Evolutionary conservation across 2,797 vertebrate genomes (phyloP).

Genomic region (Botia kubotai): DNA sequence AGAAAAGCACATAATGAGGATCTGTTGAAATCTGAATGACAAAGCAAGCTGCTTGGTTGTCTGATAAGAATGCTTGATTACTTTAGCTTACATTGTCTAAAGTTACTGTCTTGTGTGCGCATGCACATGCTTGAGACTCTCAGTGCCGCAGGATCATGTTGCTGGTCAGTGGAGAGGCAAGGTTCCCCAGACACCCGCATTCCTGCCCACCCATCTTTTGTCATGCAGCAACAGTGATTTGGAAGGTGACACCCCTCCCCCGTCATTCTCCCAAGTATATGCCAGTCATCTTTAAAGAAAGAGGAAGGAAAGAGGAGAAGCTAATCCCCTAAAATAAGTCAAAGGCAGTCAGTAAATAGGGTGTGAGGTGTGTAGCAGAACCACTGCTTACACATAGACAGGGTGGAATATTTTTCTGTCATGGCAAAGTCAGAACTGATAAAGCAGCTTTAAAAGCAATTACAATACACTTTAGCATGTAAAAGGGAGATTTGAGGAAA

Average conservation of each 20-base stretch:
- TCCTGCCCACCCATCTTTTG: conserved; percentile 52
- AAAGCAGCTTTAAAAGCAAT: conserved; percentile 29
- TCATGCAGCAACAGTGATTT: conserved; percentile 48
- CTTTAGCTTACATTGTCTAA: conserved; percentile 9
- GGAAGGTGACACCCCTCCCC: conserved; percentile 47
- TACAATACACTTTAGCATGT: conserved; percentile 22
- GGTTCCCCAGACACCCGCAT: conserved; percentile 49
- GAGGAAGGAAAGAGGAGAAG: conserved; percentile 6
- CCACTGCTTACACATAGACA: conserved; percentile 9
- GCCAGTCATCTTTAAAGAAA: conserved; percentile 26
- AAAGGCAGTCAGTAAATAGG: conserved; percentile 11
- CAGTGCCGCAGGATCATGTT: conserved; percentile 12
- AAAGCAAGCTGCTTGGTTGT: conserved; percentile 37
- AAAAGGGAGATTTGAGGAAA: conserved; percentile 39
- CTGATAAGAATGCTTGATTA: conserved; percentile 56
- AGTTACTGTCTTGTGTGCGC: conserved; percentile 21
- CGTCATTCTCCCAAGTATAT: background rate
- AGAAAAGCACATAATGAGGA: conserved; percentile 52
- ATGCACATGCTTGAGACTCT: background rate
- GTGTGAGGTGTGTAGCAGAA: conserved; percentile 39
- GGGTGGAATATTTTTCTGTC: conserved; percentile 41
- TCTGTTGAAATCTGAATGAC: conserved; percentile 49
- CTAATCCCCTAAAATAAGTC: background rate
- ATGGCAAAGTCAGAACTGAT: conserved; percentile 29
- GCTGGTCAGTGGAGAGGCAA: conserved; percentile 19